Percentiles rank a stretch among this genome's conserved stretches.
Conservation (phyloP, 2,888 invertebrate genomes). For the Ochropleura leucogaster region DNA sequence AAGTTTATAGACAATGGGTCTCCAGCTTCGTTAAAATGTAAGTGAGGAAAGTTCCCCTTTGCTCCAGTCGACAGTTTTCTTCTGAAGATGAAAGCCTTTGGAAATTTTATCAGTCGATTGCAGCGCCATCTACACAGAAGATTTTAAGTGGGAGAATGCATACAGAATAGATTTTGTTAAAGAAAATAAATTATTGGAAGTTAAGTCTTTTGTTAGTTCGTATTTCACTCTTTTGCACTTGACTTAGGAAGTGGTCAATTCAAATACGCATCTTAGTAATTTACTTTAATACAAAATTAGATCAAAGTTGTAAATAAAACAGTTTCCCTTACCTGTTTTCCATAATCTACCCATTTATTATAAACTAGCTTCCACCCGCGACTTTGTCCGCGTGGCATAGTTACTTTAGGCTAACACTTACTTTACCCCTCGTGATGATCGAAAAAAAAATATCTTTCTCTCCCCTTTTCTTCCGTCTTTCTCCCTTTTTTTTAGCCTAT, state of each 20-base stretch:
- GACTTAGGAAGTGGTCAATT: too few species aligned
- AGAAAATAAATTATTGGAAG: not conserved
- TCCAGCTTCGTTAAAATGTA: constrained; percentile 50
- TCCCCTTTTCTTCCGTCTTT: too few species aligned
- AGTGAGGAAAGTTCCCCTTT: constrained; percentile 14
- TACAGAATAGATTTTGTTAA: not conserved
- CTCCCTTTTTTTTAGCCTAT: too few species aligned
- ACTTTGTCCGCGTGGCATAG: too few species aligned
- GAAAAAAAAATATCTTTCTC: too few species aligned
- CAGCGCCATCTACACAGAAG: constrained; percentile 13
- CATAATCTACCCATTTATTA: too few species aligned
- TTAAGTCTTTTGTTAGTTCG: not conserved
- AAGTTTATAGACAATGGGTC: constrained; percentile 25
- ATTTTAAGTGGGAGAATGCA: constrained; percentile 18
- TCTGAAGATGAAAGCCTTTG: constrained; percentile 28
- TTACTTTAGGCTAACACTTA: too few species aligned
- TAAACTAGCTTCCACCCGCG: too few species aligned
- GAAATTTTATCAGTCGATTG: constrained; percentile 47
- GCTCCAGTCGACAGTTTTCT: constrained; percentile 12
- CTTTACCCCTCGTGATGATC: too few species aligned
- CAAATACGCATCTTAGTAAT: not conserved
- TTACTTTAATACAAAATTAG: not conserved
- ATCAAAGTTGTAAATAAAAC: not conserved
- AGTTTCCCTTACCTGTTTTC: too few species aligned
- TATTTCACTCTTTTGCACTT: not conserved